Percentiles rank a stretch among this genome's conserved stretches.
phyloP scores from a whole-genome alignment of 2,888 invertebrate species.

The Athalia rosae region DNA sequence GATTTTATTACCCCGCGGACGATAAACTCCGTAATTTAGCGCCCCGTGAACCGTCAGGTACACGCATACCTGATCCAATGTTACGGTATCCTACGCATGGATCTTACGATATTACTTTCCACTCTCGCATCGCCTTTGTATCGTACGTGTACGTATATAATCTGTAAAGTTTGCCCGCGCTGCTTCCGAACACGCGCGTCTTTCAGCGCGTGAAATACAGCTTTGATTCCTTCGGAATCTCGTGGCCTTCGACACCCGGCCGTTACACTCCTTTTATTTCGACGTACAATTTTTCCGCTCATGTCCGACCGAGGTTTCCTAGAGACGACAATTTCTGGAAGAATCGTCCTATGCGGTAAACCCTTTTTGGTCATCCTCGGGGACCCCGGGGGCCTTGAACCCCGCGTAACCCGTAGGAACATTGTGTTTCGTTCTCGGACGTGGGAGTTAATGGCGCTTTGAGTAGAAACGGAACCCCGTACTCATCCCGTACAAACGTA shows the following conservation, averaged over 20 bases:
- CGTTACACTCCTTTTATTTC: too few species aligned
- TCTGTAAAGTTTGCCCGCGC: too few species aligned
- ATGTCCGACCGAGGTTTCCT: too few species aligned
- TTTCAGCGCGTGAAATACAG: too few species aligned
- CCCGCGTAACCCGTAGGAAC: conserved; percentile 5
- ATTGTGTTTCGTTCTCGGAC: conserved; percentile 28
- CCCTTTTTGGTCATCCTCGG: background rate
- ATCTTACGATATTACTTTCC: too few species aligned
- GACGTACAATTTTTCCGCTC: too few species aligned
- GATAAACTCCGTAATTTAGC: conserved; percentile 68
- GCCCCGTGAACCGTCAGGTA: conserved; percentile 52
- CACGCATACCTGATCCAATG: background rate
- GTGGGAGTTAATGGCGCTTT: conserved; percentile 39
- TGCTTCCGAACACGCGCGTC: too few species aligned
- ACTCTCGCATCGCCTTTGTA: too few species aligned
- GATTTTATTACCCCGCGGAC: conserved; percentile 62
- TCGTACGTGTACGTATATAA: too few species aligned
- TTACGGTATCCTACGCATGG: too few species aligned
- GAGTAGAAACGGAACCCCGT: conserved; percentile 22
- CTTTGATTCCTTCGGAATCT: conserved; percentile 9
- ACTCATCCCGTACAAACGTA: conserved; percentile 3
- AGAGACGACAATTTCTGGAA: background rate
- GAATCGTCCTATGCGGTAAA: background rate
- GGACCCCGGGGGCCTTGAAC: background rate
- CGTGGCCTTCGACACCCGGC: conserved; percentile 32